Base-by-base conservation (phyloP, 2,888 invertebrate genomes). In the Chymomyza procnemis region DNA sequence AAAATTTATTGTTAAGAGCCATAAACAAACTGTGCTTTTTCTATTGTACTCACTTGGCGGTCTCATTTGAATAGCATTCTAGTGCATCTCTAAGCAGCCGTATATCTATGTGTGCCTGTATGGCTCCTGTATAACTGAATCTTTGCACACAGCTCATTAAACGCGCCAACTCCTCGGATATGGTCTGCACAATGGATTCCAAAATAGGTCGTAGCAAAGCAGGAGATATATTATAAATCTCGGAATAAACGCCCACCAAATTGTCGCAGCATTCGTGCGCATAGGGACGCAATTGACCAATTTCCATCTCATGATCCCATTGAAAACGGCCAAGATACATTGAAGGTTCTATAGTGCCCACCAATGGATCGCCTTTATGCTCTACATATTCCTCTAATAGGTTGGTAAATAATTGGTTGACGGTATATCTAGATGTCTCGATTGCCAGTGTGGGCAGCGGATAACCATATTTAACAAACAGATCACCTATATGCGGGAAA, bases 311-410 rank as follows among this genome's bases (percentile, higher is more conserved):
- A 0, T 94, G 94, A 82, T 95, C 95, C 94, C 97, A 96, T 88
- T 96, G 96, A 88, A 97, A 96, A 67, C 95, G 93, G 0, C 97
- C 97, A 88, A 96, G 93, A 91, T 98, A 98, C 97, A 99, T 98
- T 72, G 97, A 97, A 5, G 97, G 97, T 91, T 99, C 98, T 74
- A 99, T 97, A 5, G 96, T 96, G n/a, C 97, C 98, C 22, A 98
- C 97, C 12, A 99, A 92, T 0, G 98, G 98, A 91, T 98, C 97
- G 55, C 97, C 96, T 88, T 97, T 97, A 87, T 96, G 95, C 90
- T 98, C 98, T 60, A 96, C 92, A 88, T 96, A 96, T 2, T 95
- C 95, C 84, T 97, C 96, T 14, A 96, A 93, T 66, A 97, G 79
- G 66, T 90, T 91, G 6, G 89, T 90, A 60, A 91, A 91, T 22